Conservation (phyloP, 2,113 vertebrate genomes). For the Cephalophus harveyi region DNA sequence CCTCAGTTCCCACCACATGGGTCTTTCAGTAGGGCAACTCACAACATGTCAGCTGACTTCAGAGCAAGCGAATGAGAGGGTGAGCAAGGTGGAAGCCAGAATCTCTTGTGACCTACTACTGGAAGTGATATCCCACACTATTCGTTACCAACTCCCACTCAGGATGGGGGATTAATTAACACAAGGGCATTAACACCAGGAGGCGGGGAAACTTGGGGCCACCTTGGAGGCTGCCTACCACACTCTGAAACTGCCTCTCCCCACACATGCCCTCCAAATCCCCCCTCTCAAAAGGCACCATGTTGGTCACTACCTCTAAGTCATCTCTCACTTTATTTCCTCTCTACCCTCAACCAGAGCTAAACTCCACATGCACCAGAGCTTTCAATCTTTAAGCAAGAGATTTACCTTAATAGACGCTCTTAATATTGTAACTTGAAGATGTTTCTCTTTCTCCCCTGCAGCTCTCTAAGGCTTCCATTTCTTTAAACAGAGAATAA, state of each 20-base stretch:
- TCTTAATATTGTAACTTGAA: neutral
- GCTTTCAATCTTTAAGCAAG: neutral
- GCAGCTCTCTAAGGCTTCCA: neutral
- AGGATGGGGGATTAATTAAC: neutral
- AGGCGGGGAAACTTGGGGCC: neutral
- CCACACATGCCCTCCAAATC: neutral
- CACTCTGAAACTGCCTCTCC: neutral
- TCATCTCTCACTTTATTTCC: neutral
- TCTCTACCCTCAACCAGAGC: neutral
- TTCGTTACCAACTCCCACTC: neutral
- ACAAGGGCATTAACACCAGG: neutral
- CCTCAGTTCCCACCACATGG: neutral
- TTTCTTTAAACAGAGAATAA: constrained; percentile 6
- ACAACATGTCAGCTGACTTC: neutral
- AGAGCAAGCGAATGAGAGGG: neutral
- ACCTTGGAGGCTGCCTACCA: neutral
- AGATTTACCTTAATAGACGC: neutral
- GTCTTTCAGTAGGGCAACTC: neutral
- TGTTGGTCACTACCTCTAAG: neutral
- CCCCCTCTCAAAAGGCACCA: neutral
- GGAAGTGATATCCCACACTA: neutral
- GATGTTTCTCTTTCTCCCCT: neutral
- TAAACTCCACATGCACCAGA: neutral
- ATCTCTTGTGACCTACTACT: neutral
- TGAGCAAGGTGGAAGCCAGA: neutral